These are phyloP conservation scores for Mobula birostris DNA, from an alignment of 2,113 vertebrate species.

Conservation along the genomic window DNA sequence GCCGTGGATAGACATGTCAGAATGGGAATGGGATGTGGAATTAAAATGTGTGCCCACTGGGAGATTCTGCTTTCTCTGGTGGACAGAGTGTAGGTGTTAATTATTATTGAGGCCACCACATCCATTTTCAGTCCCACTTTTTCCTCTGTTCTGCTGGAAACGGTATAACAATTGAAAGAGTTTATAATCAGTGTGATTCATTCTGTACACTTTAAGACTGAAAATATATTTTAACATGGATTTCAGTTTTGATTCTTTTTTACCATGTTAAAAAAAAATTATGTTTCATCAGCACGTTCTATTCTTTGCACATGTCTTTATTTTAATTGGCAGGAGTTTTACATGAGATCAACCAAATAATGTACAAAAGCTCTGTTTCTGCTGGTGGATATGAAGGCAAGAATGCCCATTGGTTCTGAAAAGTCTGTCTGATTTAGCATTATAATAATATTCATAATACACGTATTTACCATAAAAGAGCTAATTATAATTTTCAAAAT, in stretches of 20 bases:
- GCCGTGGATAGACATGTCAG: too few species aligned
- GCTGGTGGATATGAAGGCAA: background rate
- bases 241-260: background rate
- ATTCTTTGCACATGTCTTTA: background rate
- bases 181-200: background rate
- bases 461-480: background rate
- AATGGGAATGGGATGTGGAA: too few species aligned
- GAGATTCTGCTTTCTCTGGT: too few species aligned
- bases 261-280: background rate
- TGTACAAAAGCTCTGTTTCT: background rate
- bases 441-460: background rate
- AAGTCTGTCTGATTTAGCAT: background rate
- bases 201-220: background rate
- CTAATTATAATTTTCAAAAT: background rate
- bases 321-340: background rate
- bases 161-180: background rate
- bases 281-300: background rate
- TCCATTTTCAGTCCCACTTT: background rate
- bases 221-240: too few species aligned
- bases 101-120: background rate
- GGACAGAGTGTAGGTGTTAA: background rate
- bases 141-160: background rate
- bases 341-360: background rate
- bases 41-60: too few species aligned
- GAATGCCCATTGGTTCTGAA: background rate